phyloP scores from a whole-genome alignment of 2,113 vertebrate genomes.

The Pygoscelis adeliae region DNA sequence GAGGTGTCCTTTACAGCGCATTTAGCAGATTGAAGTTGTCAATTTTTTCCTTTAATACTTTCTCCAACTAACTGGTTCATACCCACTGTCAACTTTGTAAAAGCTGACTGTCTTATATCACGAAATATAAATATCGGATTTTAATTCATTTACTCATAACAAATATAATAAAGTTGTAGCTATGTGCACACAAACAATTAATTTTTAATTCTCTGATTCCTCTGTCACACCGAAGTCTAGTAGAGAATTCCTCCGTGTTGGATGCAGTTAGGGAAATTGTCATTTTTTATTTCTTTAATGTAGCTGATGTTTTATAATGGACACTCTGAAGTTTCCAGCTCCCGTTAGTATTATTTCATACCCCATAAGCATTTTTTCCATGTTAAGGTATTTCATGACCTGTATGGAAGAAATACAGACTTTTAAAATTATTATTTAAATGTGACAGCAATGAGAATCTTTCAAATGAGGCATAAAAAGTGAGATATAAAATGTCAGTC shows the following conservation, averaged over 20 bases:
- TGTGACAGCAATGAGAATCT: neutral
- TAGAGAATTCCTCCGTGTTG: neutral
- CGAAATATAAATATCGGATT: neutral
- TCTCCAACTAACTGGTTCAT: neutral
- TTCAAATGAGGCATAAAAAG: neutral
- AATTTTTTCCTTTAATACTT: neutral
- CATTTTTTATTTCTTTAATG: neutral
- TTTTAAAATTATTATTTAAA: neutral
- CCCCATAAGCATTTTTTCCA: neutral
- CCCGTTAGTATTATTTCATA: neutral
- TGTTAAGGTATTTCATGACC: neutral
- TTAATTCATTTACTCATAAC: neutral
- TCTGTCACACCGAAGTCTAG: neutral
- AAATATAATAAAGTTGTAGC: neutral
- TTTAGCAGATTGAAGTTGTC: neutral
- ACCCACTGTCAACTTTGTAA: neutral
- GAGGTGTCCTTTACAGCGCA: neutral
- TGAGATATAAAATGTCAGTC: neutral
- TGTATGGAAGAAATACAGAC: neutral
- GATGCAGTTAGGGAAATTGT: neutral
- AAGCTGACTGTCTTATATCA: neutral
- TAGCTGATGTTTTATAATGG: neutral
- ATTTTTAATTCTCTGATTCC: neutral
- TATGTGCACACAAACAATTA: neutral
- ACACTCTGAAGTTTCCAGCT: neutral